A percentile compares a stretch with the other conserved stretches of the same genome.
Conservation (phyloP, 92 coral and sea anemone genomes). For the Hydrozoanthus gracilis region DNA sequence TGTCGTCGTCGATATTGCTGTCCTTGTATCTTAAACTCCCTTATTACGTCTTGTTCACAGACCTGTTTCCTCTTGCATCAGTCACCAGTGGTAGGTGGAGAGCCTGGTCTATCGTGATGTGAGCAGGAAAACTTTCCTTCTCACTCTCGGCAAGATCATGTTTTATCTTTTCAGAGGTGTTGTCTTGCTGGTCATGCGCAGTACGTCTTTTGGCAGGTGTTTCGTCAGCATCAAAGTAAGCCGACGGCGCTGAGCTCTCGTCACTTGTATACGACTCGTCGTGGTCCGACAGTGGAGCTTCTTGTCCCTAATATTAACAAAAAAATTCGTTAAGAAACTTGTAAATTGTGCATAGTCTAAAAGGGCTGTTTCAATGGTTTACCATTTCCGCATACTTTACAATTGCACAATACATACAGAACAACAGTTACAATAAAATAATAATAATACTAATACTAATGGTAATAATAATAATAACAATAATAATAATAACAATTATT, state of each 20-base stretch:
- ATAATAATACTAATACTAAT: too few relatives aligned
- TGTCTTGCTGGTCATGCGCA: neutral
- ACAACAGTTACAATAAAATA: too few relatives aligned
- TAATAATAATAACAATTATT: too few relatives aligned
- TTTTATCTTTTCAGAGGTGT: constrained; percentile 25
- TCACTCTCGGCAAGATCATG: constrained; percentile 37
- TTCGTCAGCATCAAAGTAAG: constrained; percentile 27
- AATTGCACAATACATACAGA: too few relatives aligned
- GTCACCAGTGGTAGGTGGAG: constrained; percentile 80
- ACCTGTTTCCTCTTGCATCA: constrained; percentile 75
- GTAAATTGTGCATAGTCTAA: neutral
- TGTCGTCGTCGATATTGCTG: too few relatives aligned
- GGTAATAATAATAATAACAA: too few relatives aligned
- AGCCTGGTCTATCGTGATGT: constrained; percentile 90
- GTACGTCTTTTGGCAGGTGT: neutral
- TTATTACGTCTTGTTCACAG: neutral
- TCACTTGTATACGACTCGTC: constrained; percentile 2
- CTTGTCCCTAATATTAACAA: constrained; percentile 1
- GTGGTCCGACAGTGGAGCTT: constrained; percentile 27
- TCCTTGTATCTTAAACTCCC: too few relatives aligned
- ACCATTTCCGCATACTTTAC: too few relatives aligned
- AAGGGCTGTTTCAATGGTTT: too few relatives aligned
- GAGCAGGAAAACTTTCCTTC: constrained; percentile 85
- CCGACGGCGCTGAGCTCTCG: constrained; percentile 18
- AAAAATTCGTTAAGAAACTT: neutral